Conservation (phyloP, 2,888 invertebrate genomes). For the Pantelozetes paolii region DNA sequence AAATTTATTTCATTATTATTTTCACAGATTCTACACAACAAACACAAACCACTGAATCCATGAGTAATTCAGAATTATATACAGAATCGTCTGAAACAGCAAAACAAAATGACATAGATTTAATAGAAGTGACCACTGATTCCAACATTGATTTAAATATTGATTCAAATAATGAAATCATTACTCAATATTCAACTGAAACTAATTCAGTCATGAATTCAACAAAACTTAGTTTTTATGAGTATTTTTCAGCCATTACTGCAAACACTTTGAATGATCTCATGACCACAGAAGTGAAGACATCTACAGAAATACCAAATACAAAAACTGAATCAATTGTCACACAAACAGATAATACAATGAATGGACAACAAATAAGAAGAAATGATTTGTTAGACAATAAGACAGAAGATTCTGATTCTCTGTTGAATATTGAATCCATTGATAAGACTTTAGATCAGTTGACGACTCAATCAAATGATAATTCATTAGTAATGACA, state of each 20-base stretch:
- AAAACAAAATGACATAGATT: background rate
- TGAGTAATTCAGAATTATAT: background rate
- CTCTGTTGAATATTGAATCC: background rate
- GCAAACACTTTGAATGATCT: no score
- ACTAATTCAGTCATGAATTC: background rate
- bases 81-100: background rate
- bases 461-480: no score
- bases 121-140: background rate
- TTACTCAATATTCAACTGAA: background rate
- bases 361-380: slow-evolving; percentile 17
- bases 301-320: background rate
- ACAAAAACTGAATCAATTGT: background rate
- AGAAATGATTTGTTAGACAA: background rate
- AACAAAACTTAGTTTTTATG: no score
- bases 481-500: no score
- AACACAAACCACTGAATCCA: background rate
- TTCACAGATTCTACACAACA: background rate
- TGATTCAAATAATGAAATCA: no score
- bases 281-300: background rate
- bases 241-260: background rate
- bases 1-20: background rate
- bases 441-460: no score
- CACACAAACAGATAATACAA: background rate
- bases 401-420: background rate
- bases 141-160: background rate